These are phyloP conservation scores for Mamestra configurata DNA, from an alignment of 1,140 invertebrate species.

Conservation along the genomic window DNA sequence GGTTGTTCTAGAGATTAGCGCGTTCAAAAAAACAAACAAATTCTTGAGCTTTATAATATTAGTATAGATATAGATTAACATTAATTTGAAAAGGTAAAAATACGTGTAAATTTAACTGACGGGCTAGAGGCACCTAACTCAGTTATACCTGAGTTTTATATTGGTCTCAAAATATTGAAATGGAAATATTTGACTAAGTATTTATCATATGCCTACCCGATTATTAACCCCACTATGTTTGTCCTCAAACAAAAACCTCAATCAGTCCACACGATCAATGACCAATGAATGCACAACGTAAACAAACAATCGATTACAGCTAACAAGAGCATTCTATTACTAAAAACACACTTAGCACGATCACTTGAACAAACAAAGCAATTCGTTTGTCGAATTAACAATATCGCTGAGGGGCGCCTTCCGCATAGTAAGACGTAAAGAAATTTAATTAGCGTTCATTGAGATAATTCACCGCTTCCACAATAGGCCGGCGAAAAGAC, in stretches of 20 bases:
- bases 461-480: conserved; percentile 76
- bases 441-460: conserved; percentile 81
- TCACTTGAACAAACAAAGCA: conserved; percentile 65
- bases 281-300: not conserved
- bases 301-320: conserved; percentile 26
- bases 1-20: too few species aligned
- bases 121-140: too few species aligned
- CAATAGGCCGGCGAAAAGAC: conserved; percentile 73
- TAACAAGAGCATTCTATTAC: conserved; percentile 42
- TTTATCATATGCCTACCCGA: too few species aligned
- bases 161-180: too few species aligned
- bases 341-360: conserved; percentile 56
- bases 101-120: too few species aligned
- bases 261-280: not conserved
- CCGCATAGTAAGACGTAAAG: conserved; percentile 71
- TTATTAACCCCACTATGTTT: not conserved
- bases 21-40: too few species aligned
- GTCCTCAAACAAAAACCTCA: not conserved
- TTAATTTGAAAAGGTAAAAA: too few species aligned
- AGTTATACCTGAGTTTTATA: too few species aligned
- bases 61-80: too few species aligned
- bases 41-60: too few species aligned
- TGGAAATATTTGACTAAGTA: too few species aligned
- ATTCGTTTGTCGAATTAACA: conserved; percentile 67
- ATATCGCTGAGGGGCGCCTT: conserved; percentile 63